Evolutionary conservation across 2,797 vertebrate species (phyloP).

Genomic region (Anabacerthia variegaticeps): DNA sequence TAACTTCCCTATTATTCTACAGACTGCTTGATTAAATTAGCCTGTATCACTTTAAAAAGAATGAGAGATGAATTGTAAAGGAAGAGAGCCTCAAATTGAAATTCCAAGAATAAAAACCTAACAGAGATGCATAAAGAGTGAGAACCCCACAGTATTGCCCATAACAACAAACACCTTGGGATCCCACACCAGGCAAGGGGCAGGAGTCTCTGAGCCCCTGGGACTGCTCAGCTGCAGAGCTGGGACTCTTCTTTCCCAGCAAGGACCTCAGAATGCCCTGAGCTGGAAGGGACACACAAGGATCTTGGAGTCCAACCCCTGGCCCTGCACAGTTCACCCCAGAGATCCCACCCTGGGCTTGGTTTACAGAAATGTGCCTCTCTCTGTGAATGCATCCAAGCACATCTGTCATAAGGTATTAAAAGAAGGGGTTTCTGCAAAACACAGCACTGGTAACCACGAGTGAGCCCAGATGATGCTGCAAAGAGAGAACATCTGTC

Average conservation of each 20-base stretch:
- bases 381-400: not conserved
- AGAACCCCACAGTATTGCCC: not conserved
- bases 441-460: accelerated
- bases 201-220: not conserved
- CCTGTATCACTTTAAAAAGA: slow-evolving; percentile 2
- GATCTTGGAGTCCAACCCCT: not conserved
- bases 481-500: not conserved
- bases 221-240: not conserved
- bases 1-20: slow-evolving; percentile 48
- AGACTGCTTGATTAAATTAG: slow-evolving; percentile 57
- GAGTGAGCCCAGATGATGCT: not conserved
- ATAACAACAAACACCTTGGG: not conserved
- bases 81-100: not conserved
- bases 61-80: slow-evolving; percentile 4
- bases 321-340: not conserved
- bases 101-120: not conserved
- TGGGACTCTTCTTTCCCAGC: not conserved
- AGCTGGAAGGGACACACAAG: not conserved
- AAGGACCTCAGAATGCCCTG: not conserved
- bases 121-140: not conserved
- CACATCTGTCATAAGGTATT: accelerated
- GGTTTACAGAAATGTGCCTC: not conserved
- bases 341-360: not conserved
- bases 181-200: not conserved
- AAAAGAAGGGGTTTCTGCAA: not conserved